phyloP scores from a whole-genome alignment of 1,140 invertebrate genomes.

The Anoplolepis gracilipes region DNA sequence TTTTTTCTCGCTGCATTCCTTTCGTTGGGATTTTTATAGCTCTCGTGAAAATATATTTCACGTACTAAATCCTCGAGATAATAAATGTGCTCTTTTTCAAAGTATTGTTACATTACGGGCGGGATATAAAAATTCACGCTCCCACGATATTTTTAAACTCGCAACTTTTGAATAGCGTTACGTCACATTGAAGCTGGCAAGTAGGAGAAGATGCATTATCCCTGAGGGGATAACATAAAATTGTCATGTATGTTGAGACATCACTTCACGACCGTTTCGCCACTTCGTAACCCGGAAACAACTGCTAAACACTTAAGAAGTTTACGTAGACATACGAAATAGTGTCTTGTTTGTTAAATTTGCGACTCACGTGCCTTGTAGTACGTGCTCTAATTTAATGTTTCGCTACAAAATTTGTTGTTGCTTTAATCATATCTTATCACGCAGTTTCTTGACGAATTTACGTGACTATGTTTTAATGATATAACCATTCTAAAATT shows the following conservation, averaged over 20 bases:
- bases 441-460: slow-evolving; percentile 30
- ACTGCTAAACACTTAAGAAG: slow-evolving; percentile 51
- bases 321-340: slow-evolving; percentile 37
- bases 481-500: not conserved
- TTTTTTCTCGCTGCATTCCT: not conserved
- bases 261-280: slow-evolving; percentile 43
- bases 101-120: slow-evolving; percentile 47
- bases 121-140: slow-evolving; percentile 34
- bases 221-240: slow-evolving; percentile 50
- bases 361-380: slow-evolving; percentile 50
- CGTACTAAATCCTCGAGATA: slow-evolving; percentile 50
- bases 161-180: slow-evolving; percentile 49
- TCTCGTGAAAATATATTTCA: slow-evolving; percentile 56
- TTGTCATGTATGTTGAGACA: slow-evolving; percentile 34
- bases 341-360: slow-evolving; percentile 37
- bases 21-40: slow-evolving; percentile 48
- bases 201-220: slow-evolving; percentile 17
- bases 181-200: not conserved
- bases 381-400: slow-evolving; percentile 52
- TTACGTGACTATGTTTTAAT: slow-evolving; percentile 4
- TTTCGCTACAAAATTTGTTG: not conserved
- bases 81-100: slow-evolving; percentile 44
- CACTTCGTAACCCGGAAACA: slow-evolving; percentile 14
- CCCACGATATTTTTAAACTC: slow-evolving; percentile 13
- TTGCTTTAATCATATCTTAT: slow-evolving; percentile 50